A percentile compares a stretch with the other conserved stretches of the same genome.
Evolutionary conservation across 2,888 invertebrate species (phyloP).

Genomic region (Ashinkailepas kermadecensis): DNA sequence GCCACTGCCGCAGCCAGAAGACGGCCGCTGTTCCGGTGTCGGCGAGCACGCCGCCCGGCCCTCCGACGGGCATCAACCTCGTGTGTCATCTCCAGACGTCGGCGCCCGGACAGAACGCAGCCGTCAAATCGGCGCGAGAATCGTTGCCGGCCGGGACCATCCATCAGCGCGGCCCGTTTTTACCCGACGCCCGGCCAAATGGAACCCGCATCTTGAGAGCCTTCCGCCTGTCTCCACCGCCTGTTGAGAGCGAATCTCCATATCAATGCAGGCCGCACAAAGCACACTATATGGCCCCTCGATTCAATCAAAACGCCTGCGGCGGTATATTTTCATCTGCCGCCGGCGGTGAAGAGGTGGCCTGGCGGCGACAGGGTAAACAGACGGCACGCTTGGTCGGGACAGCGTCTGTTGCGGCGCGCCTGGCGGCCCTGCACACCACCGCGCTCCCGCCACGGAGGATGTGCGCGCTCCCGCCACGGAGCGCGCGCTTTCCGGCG

Average conservation of each 20-base stretch:
- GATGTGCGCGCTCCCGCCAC: background rate
- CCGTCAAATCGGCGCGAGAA: no score
- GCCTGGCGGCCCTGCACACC: background rate
- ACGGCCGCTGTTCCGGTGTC: no score
- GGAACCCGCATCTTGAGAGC: background rate
- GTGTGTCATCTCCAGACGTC: no score
- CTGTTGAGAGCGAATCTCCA: background rate
- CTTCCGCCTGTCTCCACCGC: background rate
- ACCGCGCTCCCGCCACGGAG: background rate
- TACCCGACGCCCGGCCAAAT: background rate
- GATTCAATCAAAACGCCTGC: background rate
- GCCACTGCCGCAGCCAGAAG: no score
- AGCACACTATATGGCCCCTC: background rate
- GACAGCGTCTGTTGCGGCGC: background rate
- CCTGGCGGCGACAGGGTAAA: background rate
- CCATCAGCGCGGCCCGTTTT: background rate
- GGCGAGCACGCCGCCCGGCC: no score
- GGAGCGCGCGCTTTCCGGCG: background rate
- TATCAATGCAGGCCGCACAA: conserved; percentile 1
- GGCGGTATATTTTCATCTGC: background rate
- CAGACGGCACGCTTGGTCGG: background rate
- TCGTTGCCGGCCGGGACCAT: no score
- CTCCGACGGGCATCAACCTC: no score
- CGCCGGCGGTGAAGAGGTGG: background rate
- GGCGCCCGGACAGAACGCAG: no score